Percentiles rank a stretch among this genome's conserved stretches.
phyloP scores from a whole-genome alignment of 2,113 vertebrate genomes.

The Pygoscelis adeliae region DNA sequence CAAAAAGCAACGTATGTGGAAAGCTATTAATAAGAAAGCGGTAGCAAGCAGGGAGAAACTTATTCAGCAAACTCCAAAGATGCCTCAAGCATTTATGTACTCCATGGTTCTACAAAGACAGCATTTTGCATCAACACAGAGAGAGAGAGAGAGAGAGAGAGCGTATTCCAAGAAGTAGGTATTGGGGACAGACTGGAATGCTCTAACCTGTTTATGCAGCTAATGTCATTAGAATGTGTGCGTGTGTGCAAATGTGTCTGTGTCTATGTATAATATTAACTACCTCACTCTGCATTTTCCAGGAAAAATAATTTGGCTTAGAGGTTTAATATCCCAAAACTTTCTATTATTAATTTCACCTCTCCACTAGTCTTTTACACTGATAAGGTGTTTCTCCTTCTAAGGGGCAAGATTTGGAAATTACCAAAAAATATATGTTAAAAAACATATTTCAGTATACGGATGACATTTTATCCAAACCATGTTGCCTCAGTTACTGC shows the following conservation, averaged over 20 bases:
- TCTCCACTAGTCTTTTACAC: not conserved
- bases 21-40: not conserved
- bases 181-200: constrained; percentile 44
- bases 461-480: not conserved
- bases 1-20: not conserved
- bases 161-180: not conserved
- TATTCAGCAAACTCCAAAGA: not conserved
- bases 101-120: not conserved
- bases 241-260: not conserved
- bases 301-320: constrained; percentile 23
- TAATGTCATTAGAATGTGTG: not conserved
- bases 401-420: constrained; percentile 10
- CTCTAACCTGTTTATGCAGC: not conserved
- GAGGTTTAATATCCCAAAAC: constrained; percentile 14
- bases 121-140: not conserved
- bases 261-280: constrained; percentile 44
- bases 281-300: constrained; percentile 73
- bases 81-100: not conserved
- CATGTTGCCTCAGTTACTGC: not conserved
- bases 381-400: not conserved
- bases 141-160: not conserved
- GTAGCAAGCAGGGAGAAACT: not conserved
- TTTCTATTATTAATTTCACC: constrained; percentile 10
- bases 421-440: not conserved
- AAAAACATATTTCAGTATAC: not conserved